A percentile compares a stretch with the other conserved stretches of the same genome.
These are phyloP conservation scores for Phalacrocorax carbo DNA, from an alignment of 2,113 vertebrate species.

Conservation along the genomic window DNA sequence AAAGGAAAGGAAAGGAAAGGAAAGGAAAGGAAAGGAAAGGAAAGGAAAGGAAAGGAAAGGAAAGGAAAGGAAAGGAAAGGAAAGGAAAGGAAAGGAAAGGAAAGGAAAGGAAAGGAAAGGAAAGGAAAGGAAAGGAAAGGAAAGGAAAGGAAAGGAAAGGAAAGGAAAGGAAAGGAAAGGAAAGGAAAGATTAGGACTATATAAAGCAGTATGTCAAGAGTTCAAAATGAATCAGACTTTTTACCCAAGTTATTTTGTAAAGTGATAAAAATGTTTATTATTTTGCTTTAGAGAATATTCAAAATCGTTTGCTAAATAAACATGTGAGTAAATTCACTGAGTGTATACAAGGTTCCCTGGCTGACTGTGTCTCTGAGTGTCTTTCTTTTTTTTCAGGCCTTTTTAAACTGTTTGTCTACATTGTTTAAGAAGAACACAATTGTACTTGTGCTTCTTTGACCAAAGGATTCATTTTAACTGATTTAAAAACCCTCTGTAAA, in stretches of 20 bases:
- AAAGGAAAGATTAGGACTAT: neutral
- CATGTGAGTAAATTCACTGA: neutral
- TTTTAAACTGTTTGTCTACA: neutral
- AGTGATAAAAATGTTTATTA: neutral
- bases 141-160: neutral
- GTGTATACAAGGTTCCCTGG: neutral
- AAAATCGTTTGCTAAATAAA: neutral
- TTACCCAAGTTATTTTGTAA: neutral
- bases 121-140: neutral
- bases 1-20: neutral
- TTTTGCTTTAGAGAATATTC: conserved; percentile 7
- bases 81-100: neutral
- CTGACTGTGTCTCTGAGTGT: neutral
- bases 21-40: neutral
- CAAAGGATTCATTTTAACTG: neutral
- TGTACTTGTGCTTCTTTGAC: neutral
- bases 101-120: neutral
- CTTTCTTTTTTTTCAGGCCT: neutral
- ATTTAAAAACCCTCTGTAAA: neutral
- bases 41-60: too few species aligned
- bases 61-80: neutral
- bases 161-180: neutral
- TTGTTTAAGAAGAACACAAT: neutral
- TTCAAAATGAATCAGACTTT: neutral
- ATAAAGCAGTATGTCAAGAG: neutral